A percentile compares a stretch with the other conserved stretches of the same genome.
Conservation (phyloP, 2,888 invertebrate species). For the Linnaemya vulpina region DNA sequence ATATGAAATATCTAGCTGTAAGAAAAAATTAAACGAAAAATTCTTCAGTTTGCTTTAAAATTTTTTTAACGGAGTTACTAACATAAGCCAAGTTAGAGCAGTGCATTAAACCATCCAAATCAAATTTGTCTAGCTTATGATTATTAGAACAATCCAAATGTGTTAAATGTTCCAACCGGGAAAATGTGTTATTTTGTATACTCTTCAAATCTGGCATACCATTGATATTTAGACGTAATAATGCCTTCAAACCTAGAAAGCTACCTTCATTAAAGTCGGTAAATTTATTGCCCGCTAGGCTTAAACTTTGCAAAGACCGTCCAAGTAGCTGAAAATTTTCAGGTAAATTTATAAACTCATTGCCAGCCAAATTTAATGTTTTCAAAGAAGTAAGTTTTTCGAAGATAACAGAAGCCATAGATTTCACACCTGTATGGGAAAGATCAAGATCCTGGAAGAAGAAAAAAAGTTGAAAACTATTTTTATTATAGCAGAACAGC, state of each 20-base stretch:
- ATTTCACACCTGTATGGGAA: constrained; percentile 85
- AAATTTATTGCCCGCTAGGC: constrained; percentile 86
- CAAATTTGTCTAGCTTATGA: constrained; percentile 84
- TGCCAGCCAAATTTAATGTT: constrained; percentile 86
- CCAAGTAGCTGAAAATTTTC: constrained; percentile 84
- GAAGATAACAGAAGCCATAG: constrained; percentile 85
- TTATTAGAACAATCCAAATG: constrained; percentile 84
- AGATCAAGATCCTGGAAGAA: constrained; percentile 84
- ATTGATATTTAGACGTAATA: constrained; percentile 86
- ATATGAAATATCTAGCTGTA: constrained; percentile 86
- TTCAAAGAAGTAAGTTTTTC: constrained; percentile 84
- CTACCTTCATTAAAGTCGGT: constrained; percentile 85
- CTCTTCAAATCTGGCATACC: constrained; percentile 85
- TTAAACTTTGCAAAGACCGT: constrained; percentile 85
- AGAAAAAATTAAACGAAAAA: constrained; percentile 41
- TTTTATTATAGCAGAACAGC: no score
- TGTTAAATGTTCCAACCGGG: constrained; percentile 82
- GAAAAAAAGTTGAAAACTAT: not conserved
- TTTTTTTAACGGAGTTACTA: constrained; percentile 52
- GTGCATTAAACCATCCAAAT: constrained; percentile 84
- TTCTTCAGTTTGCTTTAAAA: not conserved
- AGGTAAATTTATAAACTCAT: constrained; percentile 86
- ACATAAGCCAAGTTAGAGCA: constrained; percentile 78
- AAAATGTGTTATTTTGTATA: constrained; percentile 85
- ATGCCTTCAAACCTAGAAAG: constrained; percentile 85